Evolutionary conservation across 2,888 invertebrate species (phyloP), one percentile per base, ranked within the genome.

Genomic region (Norana najaformis): DNA sequence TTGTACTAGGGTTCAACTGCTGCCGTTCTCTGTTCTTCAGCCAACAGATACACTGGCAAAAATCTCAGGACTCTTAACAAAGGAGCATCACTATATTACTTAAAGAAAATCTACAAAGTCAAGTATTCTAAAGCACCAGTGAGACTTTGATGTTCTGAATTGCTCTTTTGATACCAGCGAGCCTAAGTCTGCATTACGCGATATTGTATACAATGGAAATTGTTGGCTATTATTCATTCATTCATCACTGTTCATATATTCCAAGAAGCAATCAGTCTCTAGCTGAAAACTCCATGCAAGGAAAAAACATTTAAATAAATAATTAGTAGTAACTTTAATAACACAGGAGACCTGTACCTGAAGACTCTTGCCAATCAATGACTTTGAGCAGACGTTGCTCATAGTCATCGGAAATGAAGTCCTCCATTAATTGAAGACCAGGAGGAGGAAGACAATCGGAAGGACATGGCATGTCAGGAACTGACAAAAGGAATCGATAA

Each of bases 341-440:
- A 69, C 0, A 69, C 11, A 13, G 41, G 18, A 41, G 5, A 30
- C n/a, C 30, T n/a, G 35, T 23, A 85, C 88, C 88, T 53, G 89
- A 90, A 36, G 30, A 34, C 30, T 88, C 23, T 14, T 91, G 88
- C 95, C 96, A 96, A 92, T 96, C 94, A 93, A 97, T 96, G 41
- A 96, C 95, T 41, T 95, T 92, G 18, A 97, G 92, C 5, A 98
- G 95, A 14, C 91, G 41, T 2, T 94, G 91, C 94, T 98, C 98
- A 95, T 97, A 97, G 18, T 96, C 95, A 91, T 95, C 94, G 30
- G 96, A 96, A n/a, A 98, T 95, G 94, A 97, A 97, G 93, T 98
- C 95, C 90, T 96, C 95, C 30, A 97, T 91, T 69, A 98, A 91
- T 30, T 95, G 93, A n/a, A 98, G 95, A 0, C 98, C 98, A 88